Evolutionary conservation across 2,113 vertebrate species (phyloP), one percentile per base, ranked within the genome.

Genomic region (Plecotus auritus): DNA sequence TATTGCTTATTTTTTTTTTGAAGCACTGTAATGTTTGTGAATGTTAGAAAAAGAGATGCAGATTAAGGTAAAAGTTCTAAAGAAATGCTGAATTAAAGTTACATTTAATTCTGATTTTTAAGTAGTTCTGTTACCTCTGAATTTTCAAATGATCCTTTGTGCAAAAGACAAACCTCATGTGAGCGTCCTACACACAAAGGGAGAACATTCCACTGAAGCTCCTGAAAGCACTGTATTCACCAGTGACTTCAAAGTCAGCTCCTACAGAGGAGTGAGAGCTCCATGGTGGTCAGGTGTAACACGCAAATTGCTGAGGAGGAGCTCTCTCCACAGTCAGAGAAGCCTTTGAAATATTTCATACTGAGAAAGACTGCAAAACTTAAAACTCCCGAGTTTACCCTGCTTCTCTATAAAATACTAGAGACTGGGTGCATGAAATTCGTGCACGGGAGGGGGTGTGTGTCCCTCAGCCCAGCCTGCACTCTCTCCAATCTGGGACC

Each of bases 81-180:
- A 81, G 9, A 76, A 88, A 93, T 72, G 4, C 14, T 85, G 30
- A 93, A 88, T 87, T 81, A 72, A 85, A 45, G 12, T 45, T 64
- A 56, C 12, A 56, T 73, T 85, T 90, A 40, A 49, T 61, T 76
- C 9, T 6, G 4, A 37, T 84, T 64, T 90, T 86, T 76, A 93
- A 85, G 18, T 30, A 74, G 17, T 61, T 96, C n/a, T 84, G 20
- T 42, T 88, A n/a, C 81, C 16, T 95, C 40, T 91, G 26, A 92
- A 77, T 85, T 77, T 92, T 56, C 32, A 56, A 92, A 22, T 37
- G 10, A 86, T 77, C 69, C 40, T 69, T 89, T 73, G 26, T 37
- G 32, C 59, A 70, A 88, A 85, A 26, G 30, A 42, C 18, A 77
- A 64, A 69, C 5, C 7, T 66, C 61, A 69, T 64, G 20, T 78